Evolutionary conservation across 2,797 vertebrate genomes (phyloP).

Genomic region (Thaleichthys pacificus): DNA sequence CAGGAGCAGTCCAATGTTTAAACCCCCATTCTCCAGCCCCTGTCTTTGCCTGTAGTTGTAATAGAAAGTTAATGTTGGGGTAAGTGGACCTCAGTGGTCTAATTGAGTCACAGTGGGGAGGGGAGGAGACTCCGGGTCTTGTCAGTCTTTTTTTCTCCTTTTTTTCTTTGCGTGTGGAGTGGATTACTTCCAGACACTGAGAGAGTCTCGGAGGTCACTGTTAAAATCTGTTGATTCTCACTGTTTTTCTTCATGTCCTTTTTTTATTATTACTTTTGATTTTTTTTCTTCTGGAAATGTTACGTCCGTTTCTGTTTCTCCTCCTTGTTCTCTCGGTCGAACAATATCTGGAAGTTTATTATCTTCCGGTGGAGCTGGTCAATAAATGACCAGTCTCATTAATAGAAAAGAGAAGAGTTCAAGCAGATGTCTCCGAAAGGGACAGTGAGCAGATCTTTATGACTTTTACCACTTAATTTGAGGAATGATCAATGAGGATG

Average conservation of each 20-base stretch:
- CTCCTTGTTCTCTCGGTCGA: no score
- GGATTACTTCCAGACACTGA: slow-evolving; percentile 67
- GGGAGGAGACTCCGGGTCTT: slow-evolving; percentile 41
- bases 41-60: slow-evolving; percentile 18
- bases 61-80: slow-evolving; percentile 31
- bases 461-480: neutral
- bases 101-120: slow-evolving; percentile 34
- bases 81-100: slow-evolving; percentile 39
- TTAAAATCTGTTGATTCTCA: neutral
- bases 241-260: slow-evolving; percentile 24
- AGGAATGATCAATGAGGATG: slow-evolving; percentile 9
- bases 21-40: slow-evolving; percentile 6
- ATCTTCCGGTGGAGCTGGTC: neutral
- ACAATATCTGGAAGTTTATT: neutral
- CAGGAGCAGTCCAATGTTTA: slow-evolving; percentile 6
- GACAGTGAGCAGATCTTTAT: neutral
- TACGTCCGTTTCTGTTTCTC: neutral
- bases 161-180: slow-evolving; percentile 20
- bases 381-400: neutral
- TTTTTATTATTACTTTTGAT: slow-evolving; percentile 4
- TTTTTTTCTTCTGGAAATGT: neutral
- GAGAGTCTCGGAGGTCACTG: slow-evolving; percentile 25
- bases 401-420: neutral
- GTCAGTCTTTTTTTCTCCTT: slow-evolving; percentile 33
- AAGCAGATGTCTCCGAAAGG: neutral